phyloP scores from a whole-genome alignment of 1,140 invertebrate genomes.

The Temnothorax nylanderi region DNA sequence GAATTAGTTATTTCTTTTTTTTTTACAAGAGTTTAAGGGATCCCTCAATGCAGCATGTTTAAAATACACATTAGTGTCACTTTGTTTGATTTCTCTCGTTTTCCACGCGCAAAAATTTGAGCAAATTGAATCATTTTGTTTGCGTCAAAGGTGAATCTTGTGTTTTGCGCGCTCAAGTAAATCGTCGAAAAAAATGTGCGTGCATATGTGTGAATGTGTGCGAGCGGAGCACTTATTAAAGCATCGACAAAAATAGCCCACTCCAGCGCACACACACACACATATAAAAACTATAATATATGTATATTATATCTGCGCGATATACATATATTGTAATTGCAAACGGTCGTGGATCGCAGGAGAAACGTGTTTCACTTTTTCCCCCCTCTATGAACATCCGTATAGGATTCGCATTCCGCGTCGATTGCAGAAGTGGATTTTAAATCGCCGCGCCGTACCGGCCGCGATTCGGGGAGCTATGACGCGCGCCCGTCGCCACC shows the following conservation, averaged over 20 bases:
- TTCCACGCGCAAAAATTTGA: background rate
- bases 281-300: background rate
- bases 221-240: background rate
- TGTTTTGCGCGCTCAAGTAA: background rate
- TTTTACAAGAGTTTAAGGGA: background rate
- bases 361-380: background rate
- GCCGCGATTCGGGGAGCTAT: background rate
- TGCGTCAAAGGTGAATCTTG: background rate
- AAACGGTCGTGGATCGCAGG: background rate
- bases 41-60: too few relatives aligned
- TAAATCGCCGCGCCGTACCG: background rate
- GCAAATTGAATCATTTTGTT: background rate
- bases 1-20: background rate
- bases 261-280: background rate
- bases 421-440: background rate
- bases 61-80: background rate
- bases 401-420: background rate
- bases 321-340: conserved; percentile 2
- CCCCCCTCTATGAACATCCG: background rate
- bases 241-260: background rate
- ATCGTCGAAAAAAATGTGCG: background rate
- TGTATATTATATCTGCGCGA: background rate
- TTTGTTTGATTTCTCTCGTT: background rate
- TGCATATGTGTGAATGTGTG: background rate
- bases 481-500: conserved; percentile 11